phyloP scores from a whole-genome alignment of 2,797 vertebrate species.

The Pteronotus mesoamericanus region DNA sequence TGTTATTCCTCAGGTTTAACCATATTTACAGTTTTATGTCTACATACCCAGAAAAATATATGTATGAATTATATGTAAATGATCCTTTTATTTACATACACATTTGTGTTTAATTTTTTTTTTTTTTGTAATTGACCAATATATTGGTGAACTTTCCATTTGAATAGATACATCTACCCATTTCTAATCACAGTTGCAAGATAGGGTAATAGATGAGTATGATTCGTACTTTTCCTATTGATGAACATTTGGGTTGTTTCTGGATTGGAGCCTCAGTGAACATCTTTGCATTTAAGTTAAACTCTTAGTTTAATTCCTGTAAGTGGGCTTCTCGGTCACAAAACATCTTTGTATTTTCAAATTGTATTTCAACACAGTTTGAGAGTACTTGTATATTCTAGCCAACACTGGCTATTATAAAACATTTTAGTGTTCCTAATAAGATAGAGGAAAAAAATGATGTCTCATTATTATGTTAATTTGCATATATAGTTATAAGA shows the following conservation, averaged over 20 bases:
- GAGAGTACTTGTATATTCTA: not conserved
- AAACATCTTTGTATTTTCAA: constrained; percentile 16
- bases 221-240: not conserved
- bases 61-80: not conserved
- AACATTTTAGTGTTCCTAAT: not conserved
- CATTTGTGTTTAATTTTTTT: not conserved
- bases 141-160: not conserved
- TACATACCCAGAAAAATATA: not conserved
- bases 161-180: not conserved
- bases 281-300: not conserved
- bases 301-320: not conserved
- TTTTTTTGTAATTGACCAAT: not conserved
- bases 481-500: not conserved
- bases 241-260: not conserved
- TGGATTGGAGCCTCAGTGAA: not conserved
- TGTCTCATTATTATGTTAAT: not conserved
- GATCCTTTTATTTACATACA: not conserved
- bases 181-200: not conserved
- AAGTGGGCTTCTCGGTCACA: not conserved
- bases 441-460: not conserved
- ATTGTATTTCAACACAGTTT: not conserved
- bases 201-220: not conserved
- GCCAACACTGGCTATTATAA: not conserved
- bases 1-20: not conserved
- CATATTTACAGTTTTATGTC: not conserved